Evolutionary conservation across 2,888 invertebrate species (phyloP).

Genomic region (Electrophaes corylata): DNA sequence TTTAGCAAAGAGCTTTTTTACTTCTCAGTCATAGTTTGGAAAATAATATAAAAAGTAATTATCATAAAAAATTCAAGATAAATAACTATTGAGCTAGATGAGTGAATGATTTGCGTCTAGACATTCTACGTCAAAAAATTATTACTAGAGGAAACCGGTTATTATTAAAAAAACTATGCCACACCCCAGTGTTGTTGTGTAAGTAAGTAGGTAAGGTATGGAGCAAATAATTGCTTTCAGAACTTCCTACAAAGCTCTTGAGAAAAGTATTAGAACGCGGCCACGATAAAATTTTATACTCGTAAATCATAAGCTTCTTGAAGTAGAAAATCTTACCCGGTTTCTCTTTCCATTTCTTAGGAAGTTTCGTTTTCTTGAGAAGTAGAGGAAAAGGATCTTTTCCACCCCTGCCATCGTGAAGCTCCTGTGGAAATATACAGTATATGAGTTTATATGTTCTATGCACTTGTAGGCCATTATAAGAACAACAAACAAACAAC

Average conservation of each 20-base stretch:
- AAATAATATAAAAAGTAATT: too few relatives aligned
- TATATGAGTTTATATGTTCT: background rate
- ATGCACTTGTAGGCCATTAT: too few relatives aligned
- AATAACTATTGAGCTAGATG: too few relatives aligned
- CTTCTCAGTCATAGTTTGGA: too few relatives aligned
- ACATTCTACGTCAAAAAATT: background rate
- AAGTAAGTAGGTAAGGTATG: background rate
- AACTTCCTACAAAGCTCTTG: slow-evolving; percentile 1
- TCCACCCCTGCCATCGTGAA: slow-evolving; percentile 88
- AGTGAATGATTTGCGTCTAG: too few relatives aligned
- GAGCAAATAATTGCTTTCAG: background rate
- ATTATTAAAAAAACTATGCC: too few relatives aligned
- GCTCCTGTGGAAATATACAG: slow-evolving; percentile 74
- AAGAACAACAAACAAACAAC: too few relatives aligned
- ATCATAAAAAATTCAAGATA: too few relatives aligned
- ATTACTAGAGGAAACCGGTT: background rate
- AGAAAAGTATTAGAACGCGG: slow-evolving; percentile 15
- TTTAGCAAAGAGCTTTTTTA: too few relatives aligned
- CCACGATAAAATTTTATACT: slow-evolving; percentile 18
- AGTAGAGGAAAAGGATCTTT: slow-evolving; percentile 90
- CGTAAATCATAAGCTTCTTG: slow-evolving; percentile 23
- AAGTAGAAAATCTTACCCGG: slow-evolving; percentile 65
- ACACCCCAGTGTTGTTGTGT: background rate
- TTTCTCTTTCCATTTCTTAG: slow-evolving; percentile 88
- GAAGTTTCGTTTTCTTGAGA: slow-evolving; percentile 89